Conservation (phyloP, 2,797 vertebrate genomes). For the Sparus aurata region DNA sequence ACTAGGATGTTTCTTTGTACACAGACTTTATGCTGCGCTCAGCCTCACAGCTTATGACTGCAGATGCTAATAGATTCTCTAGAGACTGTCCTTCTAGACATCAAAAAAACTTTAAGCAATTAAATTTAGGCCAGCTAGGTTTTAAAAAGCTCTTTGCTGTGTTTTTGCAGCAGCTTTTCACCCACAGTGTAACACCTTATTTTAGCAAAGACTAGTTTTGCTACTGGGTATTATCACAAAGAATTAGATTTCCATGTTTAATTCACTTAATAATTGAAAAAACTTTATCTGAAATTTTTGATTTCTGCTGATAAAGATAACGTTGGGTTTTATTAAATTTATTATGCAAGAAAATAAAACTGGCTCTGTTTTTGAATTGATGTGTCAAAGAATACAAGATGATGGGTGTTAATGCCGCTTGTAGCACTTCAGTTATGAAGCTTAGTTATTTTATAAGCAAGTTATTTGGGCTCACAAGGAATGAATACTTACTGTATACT, state of each 20-base stretch:
- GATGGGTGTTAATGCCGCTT: not conserved
- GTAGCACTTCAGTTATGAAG: not conserved
- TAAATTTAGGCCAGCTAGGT: constrained; percentile 60
- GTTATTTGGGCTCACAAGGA: not conserved
- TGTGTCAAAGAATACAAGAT: not conserved
- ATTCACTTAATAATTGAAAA: constrained; percentile 3
- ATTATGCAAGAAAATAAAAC: not conserved
- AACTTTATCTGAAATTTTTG: not conserved
- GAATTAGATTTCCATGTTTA: constrained; percentile 7
- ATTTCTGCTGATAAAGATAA: not conserved
- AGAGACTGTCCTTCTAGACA: constrained; percentile 64
- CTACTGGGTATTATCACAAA: constrained; percentile 5
- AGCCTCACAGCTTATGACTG: constrained; percentile 47
- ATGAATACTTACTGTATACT: not conserved
- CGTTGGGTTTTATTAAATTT: not conserved
- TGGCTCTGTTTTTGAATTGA: not conserved
- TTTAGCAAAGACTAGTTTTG: not conserved
- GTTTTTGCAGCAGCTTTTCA: constrained; percentile 24
- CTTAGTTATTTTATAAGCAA: not conserved
- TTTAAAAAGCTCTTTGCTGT: constrained; percentile 49
- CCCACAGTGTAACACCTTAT: not conserved
- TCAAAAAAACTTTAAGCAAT: constrained; percentile 55
- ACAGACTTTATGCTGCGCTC: constrained; percentile 39
- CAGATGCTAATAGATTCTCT: constrained; percentile 66
- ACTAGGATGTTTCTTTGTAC: constrained; percentile 27